Percentiles rank a stretch among this genome's conserved stretches.
Conservation (phyloP, 2,113 vertebrate genomes). For the Terrapene triunguis region DNA sequence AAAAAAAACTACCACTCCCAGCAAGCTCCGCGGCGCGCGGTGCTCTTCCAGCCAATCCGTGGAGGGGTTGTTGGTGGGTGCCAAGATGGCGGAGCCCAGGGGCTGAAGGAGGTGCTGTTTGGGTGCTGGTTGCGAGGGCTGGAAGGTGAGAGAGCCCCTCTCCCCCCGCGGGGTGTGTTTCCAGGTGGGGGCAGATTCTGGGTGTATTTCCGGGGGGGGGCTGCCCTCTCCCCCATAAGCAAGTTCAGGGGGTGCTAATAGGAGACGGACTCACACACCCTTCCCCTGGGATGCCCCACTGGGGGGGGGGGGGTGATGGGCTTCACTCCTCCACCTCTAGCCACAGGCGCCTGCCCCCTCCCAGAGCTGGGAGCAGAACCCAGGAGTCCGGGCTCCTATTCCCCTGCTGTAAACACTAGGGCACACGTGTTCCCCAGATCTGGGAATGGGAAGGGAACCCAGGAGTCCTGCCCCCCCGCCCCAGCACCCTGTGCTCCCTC, state of each 20-base stretch:
- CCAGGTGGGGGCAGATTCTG: rapidly evolving
- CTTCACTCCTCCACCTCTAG: background rate
- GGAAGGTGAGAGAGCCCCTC: background rate
- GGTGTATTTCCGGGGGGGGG: background rate
- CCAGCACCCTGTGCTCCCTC: background rate
- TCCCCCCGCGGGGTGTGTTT: no score
- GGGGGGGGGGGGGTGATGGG: no score
- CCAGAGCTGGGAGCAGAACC: background rate
- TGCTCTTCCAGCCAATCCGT: constrained; percentile 51
- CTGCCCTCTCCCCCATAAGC: background rate
- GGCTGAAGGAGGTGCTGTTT: background rate
- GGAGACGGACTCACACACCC: background rate
- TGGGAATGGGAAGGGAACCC: background rate
- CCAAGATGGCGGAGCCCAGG: constrained; percentile 68
- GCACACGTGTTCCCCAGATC: background rate
- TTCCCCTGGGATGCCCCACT: no score
- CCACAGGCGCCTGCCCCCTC: background rate
- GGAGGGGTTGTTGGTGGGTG: constrained; percentile 23
- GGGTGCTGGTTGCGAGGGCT: background rate
- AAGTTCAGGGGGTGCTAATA: background rate
- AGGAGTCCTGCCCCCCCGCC: background rate
- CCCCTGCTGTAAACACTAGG: background rate
- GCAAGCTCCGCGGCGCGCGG: background rate
- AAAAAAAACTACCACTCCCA: constrained; percentile 73
- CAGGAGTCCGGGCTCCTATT: background rate